A percentile compares a stretch with the other conserved stretches of the same genome.
Evolutionary conservation across 2,113 vertebrate species (phyloP).

Genomic region (Piprites chloris): DNA sequence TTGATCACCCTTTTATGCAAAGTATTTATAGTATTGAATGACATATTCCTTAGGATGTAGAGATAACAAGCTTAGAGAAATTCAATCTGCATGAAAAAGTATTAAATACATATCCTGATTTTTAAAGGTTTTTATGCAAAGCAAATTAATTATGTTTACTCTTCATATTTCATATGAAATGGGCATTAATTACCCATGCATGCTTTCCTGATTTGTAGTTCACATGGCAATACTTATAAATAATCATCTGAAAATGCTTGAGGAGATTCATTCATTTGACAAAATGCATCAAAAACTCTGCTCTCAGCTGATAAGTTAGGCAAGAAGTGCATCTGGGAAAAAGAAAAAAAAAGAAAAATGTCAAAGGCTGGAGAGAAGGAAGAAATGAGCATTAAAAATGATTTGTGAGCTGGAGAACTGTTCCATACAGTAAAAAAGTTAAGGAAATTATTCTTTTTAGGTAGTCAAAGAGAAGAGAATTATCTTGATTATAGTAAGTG

Average conservation of each 20-base stretch:
- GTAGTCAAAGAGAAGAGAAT: background rate
- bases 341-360: background rate
- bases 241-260: conserved; percentile 41
- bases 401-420: background rate
- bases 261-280: conserved; percentile 28
- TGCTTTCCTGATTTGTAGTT: conserved; percentile 14
- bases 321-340: background rate
- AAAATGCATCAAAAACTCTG: conserved; percentile 36
- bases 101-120: background rate
- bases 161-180: conserved; percentile 3
- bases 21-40: background rate
- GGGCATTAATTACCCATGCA: conserved; percentile 20
- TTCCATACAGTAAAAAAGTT: background rate
- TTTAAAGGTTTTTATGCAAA: background rate
- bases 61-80: background rate
- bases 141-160: conserved; percentile 14
- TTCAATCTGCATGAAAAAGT: background rate
- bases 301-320: conserved; percentile 26
- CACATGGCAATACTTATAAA: conserved; percentile 37
- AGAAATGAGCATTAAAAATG: background rate
- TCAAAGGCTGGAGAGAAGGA: background rate
- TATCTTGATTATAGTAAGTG: background rate
- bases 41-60: background rate
- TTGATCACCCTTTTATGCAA: background rate
- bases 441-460: background rate